Conservation (phyloP, 2,113 vertebrate genomes). For the Bucco capensis region DNA sequence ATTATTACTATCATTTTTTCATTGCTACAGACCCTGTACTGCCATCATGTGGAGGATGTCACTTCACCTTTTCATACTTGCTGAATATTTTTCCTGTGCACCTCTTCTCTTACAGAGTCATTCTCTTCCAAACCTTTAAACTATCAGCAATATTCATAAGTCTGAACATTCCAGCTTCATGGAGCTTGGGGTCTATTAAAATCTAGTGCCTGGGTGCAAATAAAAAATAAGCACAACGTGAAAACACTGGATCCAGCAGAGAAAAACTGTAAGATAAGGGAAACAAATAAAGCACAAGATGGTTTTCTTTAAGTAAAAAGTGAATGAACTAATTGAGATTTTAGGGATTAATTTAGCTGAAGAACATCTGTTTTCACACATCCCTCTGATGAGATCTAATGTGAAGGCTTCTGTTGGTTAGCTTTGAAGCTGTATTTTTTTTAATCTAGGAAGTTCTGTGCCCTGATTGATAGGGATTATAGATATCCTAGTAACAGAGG, state of each 20-base stretch:
- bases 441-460: not conserved
- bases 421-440: conserved; percentile 1
- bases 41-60: not conserved
- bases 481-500: not conserved
- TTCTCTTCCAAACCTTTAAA: not conserved
- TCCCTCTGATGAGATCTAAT: not conserved
- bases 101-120: not conserved
- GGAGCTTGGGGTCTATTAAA: not conserved
- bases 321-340: not conserved
- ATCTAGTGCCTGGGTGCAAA: not conserved
- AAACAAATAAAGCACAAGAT: not conserved
- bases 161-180: not conserved
- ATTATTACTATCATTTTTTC: not conserved
- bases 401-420: not conserved
- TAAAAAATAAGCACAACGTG: not conserved
- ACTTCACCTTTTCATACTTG: not conserved
- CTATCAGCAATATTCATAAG: not conserved
- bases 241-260: not conserved
- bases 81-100: not conserved
- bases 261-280: not conserved
- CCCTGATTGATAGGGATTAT: not conserved
- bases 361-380: conserved; percentile 21
- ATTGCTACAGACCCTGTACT: not conserved
- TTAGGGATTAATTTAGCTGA: not conserved
- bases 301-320: not conserved